Conservation (phyloP, 2,113 vertebrate species). For the Chaetodon auriga region DNA sequence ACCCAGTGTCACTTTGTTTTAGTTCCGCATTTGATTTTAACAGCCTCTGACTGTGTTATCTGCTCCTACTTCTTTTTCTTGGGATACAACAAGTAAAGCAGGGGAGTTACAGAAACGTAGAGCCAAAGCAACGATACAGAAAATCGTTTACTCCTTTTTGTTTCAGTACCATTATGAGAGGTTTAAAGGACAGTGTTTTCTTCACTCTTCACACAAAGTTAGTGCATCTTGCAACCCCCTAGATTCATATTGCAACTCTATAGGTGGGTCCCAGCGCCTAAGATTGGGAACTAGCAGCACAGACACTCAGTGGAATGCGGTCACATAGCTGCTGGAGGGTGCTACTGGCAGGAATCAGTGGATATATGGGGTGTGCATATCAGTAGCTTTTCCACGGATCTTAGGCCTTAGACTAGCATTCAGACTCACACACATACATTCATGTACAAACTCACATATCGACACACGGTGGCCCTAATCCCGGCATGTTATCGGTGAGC, state of each 20-base stretch:
- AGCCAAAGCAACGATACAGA: constrained; percentile 3
- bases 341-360: constrained; percentile 6
- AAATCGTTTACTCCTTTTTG: constrained; percentile 6
- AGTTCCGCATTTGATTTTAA: constrained; percentile 31
- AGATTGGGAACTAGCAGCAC: not conserved
- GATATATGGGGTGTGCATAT: constrained; percentile 27
- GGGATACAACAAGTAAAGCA: constrained; percentile 15
- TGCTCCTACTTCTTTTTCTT: constrained; percentile 3
- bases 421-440: constrained; percentile 23
- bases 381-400: constrained; percentile 35
- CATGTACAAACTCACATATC: constrained; percentile 7
- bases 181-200: not conserved
- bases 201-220: not conserved
- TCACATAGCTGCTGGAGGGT: constrained; percentile 11
- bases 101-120: constrained; percentile 3
- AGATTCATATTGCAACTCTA: not conserved
- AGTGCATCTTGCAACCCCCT: constrained; percentile 2
- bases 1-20: constrained; percentile 13
- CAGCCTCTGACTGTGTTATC: constrained; percentile 33
- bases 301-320: not conserved
- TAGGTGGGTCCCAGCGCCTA: not conserved
- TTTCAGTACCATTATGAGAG: not conserved
- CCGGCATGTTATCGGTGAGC: constrained; percentile 70
- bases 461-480: constrained; percentile 67
- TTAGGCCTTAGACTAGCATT: constrained; percentile 32